These are phyloP conservation scores for Echinometra lucunter DNA, from an alignment of 53 echinoderm and acorn worm species.

Conservation along the genomic window DNA sequence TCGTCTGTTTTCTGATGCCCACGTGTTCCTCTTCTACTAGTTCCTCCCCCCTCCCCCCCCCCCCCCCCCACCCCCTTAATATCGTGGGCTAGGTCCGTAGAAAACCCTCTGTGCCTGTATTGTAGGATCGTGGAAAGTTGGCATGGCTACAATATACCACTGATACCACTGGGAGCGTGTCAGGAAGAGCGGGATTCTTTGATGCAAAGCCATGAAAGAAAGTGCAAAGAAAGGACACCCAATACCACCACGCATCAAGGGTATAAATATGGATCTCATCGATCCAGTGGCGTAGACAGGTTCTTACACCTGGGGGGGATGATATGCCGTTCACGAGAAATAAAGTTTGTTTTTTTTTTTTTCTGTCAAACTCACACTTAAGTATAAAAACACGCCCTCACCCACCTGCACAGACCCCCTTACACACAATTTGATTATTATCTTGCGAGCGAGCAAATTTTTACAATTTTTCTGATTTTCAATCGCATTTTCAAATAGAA, in stretches of 20 bases:
- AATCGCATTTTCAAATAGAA: too few species aligned
- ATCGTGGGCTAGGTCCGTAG: neutral
- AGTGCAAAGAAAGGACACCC: constrained; percentile 38
- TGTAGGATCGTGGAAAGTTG: constrained; percentile 18
- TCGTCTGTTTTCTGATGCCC: constrained; percentile 1
- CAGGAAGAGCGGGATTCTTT: neutral
- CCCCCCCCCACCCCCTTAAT: neutral
- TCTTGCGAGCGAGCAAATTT: too few species aligned
- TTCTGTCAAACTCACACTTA: too few species aligned
- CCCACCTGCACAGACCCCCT: too few species aligned
- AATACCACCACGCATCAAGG: constrained; percentile 29
- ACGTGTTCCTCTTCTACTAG: neutral
- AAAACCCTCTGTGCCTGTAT: neutral
- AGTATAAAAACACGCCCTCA: too few species aligned
- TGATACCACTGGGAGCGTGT: neutral
- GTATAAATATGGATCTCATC: constrained; percentile 15
- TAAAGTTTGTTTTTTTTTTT: too few species aligned
- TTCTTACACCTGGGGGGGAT: too few species aligned
- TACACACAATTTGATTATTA: too few species aligned
- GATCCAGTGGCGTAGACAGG: too few species aligned
- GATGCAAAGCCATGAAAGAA: neutral
- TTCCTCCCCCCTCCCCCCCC: neutral
- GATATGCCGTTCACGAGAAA: too few species aligned
- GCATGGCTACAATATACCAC: constrained; percentile 27
- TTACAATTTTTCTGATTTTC: too few species aligned